Base-by-base conservation (phyloP, 2,113 vertebrate genomes). In the Syrrhaptes paradoxus region DNA sequence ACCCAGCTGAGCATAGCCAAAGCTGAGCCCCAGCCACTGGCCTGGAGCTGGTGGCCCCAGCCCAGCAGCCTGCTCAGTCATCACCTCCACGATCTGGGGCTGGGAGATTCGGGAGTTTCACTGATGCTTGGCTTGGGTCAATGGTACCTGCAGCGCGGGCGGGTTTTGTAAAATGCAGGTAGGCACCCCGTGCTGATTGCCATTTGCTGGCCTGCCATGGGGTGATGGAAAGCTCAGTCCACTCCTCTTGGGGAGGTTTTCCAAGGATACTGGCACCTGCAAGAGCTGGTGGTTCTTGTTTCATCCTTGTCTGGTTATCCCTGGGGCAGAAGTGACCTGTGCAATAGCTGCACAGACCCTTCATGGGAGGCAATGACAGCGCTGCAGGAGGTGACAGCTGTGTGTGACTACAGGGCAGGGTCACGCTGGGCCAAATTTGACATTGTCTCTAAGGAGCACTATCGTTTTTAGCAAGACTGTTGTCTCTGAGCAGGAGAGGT, bases 381-480 rank as follows among this genome's bases (percentile, higher is more conserved):
- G 10, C 5, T 52, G 19, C 11, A 58, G 54, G 43, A 83, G 72
- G 31, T 52, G 58, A 38, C 21, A 77, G 32, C 10, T 34, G 24
- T 7, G 20, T 61, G 57, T 52, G 26, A 80, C 54, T 58, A 17
- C 15, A 43, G 36, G 9, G 29, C 24, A 51, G 66, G 32, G 36
- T 22, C 46, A 54, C 5, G 1, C n/a, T 34, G 38, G 59, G 22
- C 18, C 65, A 81, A 45, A 29, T 73, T 31, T 48, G 49, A 52
- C 26, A 13, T 49, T 28, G 48, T 51, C 32, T 72, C 18, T 68
- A 43, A 63, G n/a, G 15, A 89, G 6, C 25, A 19, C 21, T 4
- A 4, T 41, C 0, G 0, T 21, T n/a, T 52, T 54, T 45, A 66
- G 41, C 0, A 0, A 43, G 18, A n/a, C 32, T 73, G 36, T 36